Evolutionary conservation across 1,140 invertebrate species (phyloP), one percentile per base, ranked within the genome.

Genomic region (Oryzaephilus surinamensis): DNA sequence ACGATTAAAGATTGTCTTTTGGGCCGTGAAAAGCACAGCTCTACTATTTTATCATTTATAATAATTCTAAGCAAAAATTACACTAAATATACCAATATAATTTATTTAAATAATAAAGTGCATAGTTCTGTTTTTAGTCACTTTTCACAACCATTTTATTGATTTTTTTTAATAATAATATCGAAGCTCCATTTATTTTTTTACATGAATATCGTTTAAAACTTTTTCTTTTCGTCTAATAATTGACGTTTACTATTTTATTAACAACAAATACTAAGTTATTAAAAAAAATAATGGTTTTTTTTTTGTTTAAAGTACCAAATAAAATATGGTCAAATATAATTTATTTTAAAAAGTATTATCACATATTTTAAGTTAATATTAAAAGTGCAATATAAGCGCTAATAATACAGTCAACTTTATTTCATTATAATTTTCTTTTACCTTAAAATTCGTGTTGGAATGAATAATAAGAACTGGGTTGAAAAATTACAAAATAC

Each of bases 241-340:
- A 47, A 47, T 47, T 47, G 45, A 47, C 45, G 39, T 47, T 29
- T 29, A 43, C 45, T 43, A 32, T 47, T 37, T 41, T 43, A 47
- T 38, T n/a, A n/a, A n/a, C n/a, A n/a, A n/a, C n/a, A n/a, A n/a
- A n/a, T n/a, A n/a, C n/a, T n/a, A n/a, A n/a, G n/a, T n/a, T n/a
- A n/a, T n/a, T n/a, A n/a, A n/a, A n/a, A n/a, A n/a, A n/a, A n/a
- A n/a, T n/a, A n/a, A n/a, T n/a, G n/a, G n/a, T n/a, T n/a, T n/a
- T n/a, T n/a, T n/a, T n/a, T n/a, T n/a, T n/a, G n/a, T n/a, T n/a
- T n/a, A n/a, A n/a, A n/a, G n/a, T n/a, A n/a, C n/a, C n/a, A n/a
- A n/a, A n/a, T n/a, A n/a, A n/a, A n/a, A n/a, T n/a, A n/a, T n/a
- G n/a, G n/a, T n/a, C n/a, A n/a, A n/a, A n/a, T n/a, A n/a, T n/a